Evolutionary conservation across 2,888 invertebrate genomes (phyloP), one percentile per base, ranked within the genome.

Genomic region (Cerastoderma edule): DNA sequence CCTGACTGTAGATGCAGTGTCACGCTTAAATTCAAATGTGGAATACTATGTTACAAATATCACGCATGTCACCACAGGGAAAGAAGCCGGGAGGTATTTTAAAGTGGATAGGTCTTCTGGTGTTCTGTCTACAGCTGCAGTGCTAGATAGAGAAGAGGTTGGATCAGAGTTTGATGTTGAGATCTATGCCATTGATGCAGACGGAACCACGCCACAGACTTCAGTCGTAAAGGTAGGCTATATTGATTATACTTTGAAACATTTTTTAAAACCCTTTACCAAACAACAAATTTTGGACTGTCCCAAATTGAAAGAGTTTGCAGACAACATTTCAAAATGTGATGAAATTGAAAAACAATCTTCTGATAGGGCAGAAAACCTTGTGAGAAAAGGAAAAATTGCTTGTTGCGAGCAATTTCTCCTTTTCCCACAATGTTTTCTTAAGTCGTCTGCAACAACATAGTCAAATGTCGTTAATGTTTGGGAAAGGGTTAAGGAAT

Each of bases 11-110:
- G 95, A 81, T 35, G 89, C 91, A 6, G 67, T 74, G 10, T 82
- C 87, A 8, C 76, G 54, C 19, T 67, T 53, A 33, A 78, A 72
- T 74, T 84, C 72, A 64, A 79, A 22, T 95, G 95, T 98, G 92
- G 97, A 97, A 93, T 98, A 97, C 94, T 98, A 97, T 93, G 96
- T 98, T 93, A 97, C 97, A 88, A 93, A 93, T 83, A 93, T 94
- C 80, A 93, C 93, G 13, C 86, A 87, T 89, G 74, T 95, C 95
- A 91, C 93, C 93, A 76, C 95, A 95, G 92, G 93, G 93, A 66
- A 65, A 22, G 68, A 75, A 33, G 85, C 83, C 13, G 87, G 86
- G 5, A 78, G 86, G 33, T 84, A 86, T 65, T 91, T 90, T 68
- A 63, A 77, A 28, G 83, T 91, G 50, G 84, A 88, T 73, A 79